Base-by-base conservation (phyloP, 2,113 vertebrate genomes). In the Cyprinodon tularosa region DNA sequence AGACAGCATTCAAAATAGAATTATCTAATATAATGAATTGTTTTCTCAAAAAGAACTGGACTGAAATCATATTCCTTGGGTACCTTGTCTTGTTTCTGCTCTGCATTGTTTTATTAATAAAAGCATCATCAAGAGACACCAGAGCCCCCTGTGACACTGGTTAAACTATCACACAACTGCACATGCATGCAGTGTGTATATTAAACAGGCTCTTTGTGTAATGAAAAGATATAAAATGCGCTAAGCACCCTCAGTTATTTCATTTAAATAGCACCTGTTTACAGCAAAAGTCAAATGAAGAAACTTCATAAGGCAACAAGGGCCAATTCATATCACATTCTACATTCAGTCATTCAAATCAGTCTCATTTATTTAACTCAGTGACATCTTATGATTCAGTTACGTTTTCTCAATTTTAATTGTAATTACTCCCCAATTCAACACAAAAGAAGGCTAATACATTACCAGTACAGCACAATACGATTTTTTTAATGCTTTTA, bases 51-150 rank as follows among this genome's bases (percentile, higher is more conserved):
- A 40, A 11, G 67, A 20, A 36, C 71, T 77, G 53, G 60, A 67
- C 53, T 42, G 71, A 68, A 71, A 62, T 61, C 48, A 47, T 59
- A 75, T 69, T 84, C 83, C 71, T 74, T 68, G 67, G 69, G 37
- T 40, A 4, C 45, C 22, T 36, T 20, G 71, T 82, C 78, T 71
- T 76, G 67, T 62, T 73, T 74, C 1, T 65, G 44, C 3, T 84
- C 59, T 72, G 59, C 75, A 85, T 84, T 67, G 74, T 82, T 87
- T 77, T 66, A 62, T 59, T 76, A 68, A 77, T 90, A 75, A 75
- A 84, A 84, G 76, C 75, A 75, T 17, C 37, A 61, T 44, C 74
- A 66, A 77, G 45, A 81, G 37, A 65, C 70, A 72, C 63, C 80
- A 66, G 29, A 67, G 45, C 45, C 79, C 36, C 42, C 68, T 77